phyloP scores from a whole-genome alignment of 2,797 vertebrate species.

The Arnoldichthys spilopterus region DNA sequence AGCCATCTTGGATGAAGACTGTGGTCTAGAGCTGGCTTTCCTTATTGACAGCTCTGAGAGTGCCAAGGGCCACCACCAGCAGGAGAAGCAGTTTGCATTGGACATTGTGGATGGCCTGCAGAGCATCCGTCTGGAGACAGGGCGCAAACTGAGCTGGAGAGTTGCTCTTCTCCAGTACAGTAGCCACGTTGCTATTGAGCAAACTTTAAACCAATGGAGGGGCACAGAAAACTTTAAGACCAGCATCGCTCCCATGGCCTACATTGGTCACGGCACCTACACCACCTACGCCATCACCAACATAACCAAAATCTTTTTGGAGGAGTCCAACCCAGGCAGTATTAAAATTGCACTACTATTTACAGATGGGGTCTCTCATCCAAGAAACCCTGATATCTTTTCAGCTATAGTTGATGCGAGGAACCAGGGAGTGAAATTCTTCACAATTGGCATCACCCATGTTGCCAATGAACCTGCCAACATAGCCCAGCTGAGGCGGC shows the following conservation, averaged over 20 bases:
- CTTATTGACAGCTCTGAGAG: constrained; percentile 92
- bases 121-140: constrained; percentile 76
- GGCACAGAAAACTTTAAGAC: constrained; percentile 84
- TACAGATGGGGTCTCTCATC: constrained; percentile 87
- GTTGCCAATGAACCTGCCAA: constrained; percentile 84
- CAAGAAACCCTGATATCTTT: constrained; percentile 93
- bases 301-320: constrained; percentile 87
- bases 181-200: constrained; percentile 87
- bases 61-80: constrained; percentile 87
- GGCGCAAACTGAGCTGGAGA: constrained; percentile 80
- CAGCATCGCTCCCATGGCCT: constrained; percentile 78
- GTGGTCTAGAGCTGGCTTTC: constrained; percentile 88
- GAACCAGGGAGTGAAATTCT: constrained; percentile 88
- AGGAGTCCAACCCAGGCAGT: constrained; percentile 79
- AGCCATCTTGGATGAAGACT: constrained; percentile 85
- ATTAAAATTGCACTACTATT: constrained; percentile 85
- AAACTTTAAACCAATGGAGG: constrained; percentile 87
- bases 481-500: constrained; percentile 82
- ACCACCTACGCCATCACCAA: constrained; percentile 93
- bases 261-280: constrained; percentile 91
- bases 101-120: constrained; percentile 83
- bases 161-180: constrained; percentile 92
- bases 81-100: constrained; percentile 86
- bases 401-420: constrained; percentile 88
- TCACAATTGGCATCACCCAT: constrained; percentile 87